phyloP scores from a whole-genome alignment of 2,888 invertebrate species.

The Marasmarcha lunaedactyla region DNA sequence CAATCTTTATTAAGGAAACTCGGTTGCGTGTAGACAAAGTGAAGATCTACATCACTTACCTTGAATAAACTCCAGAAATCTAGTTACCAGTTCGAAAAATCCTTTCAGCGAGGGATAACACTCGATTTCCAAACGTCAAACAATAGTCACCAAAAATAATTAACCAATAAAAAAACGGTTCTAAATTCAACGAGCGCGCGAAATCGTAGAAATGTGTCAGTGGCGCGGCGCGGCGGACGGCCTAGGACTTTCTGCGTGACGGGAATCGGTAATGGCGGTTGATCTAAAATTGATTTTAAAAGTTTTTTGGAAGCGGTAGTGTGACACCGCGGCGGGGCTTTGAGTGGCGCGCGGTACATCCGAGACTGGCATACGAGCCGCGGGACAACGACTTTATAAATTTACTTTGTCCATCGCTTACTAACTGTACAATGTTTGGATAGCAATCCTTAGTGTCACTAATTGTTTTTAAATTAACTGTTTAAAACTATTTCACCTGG shows the following conservation, averaged over 20 bases:
- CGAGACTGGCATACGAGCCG: constrained; percentile 47
- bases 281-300: constrained; percentile 32
- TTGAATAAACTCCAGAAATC: too few relatives aligned
- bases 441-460: neutral
- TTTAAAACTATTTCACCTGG: too few relatives aligned
- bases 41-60: too few relatives aligned
- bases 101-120: too few relatives aligned
- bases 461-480: constrained; percentile 3
- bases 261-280: constrained; percentile 38
- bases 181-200: constrained; percentile 64
- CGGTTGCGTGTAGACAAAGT: too few relatives aligned
- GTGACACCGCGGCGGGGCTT: constrained; percentile 46
- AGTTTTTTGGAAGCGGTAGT: constrained; percentile 48
- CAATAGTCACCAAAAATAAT: too few relatives aligned
- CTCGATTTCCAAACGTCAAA: too few relatives aligned
- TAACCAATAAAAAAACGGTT: constrained; percentile 34
- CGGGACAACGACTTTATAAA: constrained; percentile 69
- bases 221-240: constrained; percentile 57
- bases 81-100: too few relatives aligned
- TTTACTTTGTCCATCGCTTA: constrained; percentile 57
- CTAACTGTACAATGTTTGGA: constrained; percentile 18
- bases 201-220: constrained; percentile 64
- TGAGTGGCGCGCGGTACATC: constrained; percentile 51
- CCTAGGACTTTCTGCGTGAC: constrained; percentile 52
- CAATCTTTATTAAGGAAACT: too few relatives aligned